phyloP scores from a whole-genome alignment of 2,113 vertebrate species.

The Suricata suricatta region DNA sequence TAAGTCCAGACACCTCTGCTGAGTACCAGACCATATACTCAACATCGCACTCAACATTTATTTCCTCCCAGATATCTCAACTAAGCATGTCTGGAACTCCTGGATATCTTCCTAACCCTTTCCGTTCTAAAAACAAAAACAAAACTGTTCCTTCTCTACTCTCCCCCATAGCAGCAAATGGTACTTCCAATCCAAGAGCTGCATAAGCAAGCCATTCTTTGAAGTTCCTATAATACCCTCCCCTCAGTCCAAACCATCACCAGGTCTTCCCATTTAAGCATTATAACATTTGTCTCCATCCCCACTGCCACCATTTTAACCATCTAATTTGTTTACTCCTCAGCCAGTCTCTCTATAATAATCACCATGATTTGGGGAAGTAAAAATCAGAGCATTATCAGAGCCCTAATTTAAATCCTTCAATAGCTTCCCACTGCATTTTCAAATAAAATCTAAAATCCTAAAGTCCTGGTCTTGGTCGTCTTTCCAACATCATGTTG shows the following conservation, averaged over 20 bases:
- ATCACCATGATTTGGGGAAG: not conserved
- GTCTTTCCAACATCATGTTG: not conserved
- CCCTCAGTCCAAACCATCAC: not conserved
- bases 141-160: not conserved
- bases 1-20: not conserved
- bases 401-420: not conserved
- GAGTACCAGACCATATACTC: not conserved
- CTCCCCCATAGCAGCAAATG: not conserved
- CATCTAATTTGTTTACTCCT: not conserved
- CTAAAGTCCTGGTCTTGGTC: not conserved
- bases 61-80: not conserved
- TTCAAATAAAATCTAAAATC: constrained; percentile 25
- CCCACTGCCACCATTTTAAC: not conserved
- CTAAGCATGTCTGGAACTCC: not conserved
- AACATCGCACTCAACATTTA: not conserved
- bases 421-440: not conserved
- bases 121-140: not conserved
- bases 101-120: not conserved
- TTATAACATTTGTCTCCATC: not conserved
- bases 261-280: not conserved
- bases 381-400: not conserved
- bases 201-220: not conserved
- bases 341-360: not conserved
- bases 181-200: not conserved
- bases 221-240: not conserved